Conservation (phyloP, 2,888 invertebrate genomes). For the Helleia helle region DNA sequence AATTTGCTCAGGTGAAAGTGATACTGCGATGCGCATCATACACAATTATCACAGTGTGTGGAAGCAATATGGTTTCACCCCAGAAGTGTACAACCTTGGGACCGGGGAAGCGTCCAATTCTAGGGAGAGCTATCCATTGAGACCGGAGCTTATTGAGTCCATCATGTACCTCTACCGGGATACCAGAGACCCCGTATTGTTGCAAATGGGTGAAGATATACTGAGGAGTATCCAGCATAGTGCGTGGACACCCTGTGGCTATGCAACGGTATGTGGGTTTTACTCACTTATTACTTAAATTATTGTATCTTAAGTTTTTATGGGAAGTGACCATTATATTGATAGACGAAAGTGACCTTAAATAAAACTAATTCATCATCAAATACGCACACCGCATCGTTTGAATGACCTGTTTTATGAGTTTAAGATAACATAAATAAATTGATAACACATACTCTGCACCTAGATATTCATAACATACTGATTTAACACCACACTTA, state of each 20-base stretch:
- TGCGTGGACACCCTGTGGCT: slow-evolving; percentile 95
- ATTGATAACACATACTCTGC: too few species aligned
- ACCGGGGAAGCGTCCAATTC: slow-evolving; percentile 88
- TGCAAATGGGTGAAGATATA: slow-evolving; percentile 96
- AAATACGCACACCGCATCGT: too few species aligned
- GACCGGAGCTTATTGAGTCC: slow-evolving; percentile 97
- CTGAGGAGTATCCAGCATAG: slow-evolving; percentile 94
- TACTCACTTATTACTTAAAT: too few species aligned
- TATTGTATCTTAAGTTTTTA: neutral
- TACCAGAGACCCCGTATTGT: slow-evolving; percentile 92
- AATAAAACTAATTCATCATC: too few species aligned
- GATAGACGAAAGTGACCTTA: too few species aligned
- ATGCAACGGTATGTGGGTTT: slow-evolving; percentile 91
- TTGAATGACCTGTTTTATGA: too few species aligned
- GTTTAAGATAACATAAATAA: too few species aligned
- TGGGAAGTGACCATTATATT: too few species aligned
- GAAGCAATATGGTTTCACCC: slow-evolving; percentile 97
- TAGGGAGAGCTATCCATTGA: slow-evolving; percentile 91
- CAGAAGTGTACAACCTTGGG: slow-evolving; percentile 97
- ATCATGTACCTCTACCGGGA: slow-evolving; percentile 96
- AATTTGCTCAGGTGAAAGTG: slow-evolving; percentile 81
- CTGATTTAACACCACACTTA: too few species aligned
- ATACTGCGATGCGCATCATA: slow-evolving; percentile 92
- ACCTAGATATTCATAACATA: too few species aligned
- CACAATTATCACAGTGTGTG: slow-evolving; percentile 97